Conservation (phyloP, 1,140 invertebrate species). For the Phymastichus coffea region DNA sequence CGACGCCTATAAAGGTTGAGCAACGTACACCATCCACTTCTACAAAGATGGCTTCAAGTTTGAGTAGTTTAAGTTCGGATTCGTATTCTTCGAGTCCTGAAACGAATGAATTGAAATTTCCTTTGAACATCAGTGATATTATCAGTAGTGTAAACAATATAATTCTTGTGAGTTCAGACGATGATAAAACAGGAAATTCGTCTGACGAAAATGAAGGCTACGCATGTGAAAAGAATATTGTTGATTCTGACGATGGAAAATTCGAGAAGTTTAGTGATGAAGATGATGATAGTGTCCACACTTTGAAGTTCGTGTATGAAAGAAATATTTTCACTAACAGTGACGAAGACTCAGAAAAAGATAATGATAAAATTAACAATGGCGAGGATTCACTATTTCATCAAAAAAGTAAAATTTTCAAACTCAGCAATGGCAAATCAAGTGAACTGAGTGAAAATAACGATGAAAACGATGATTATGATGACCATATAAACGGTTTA, state of each 20-base stretch:
- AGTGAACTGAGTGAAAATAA: no score
- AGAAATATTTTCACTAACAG: background rate
- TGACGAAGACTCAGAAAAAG: no score
- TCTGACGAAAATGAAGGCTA: background rate
- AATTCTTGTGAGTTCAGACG: no score
- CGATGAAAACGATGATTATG: no score
- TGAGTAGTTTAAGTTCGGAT: background rate
- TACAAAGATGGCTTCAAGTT: background rate
- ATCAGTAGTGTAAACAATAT: background rate
- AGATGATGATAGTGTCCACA: background rate
- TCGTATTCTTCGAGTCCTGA: conserved; percentile 6
- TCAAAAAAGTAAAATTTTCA: no score
- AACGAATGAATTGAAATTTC: background rate
- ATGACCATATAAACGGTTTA: no score
- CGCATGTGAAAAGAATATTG: background rate
- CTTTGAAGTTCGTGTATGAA: background rate
- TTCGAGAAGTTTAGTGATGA: background rate
- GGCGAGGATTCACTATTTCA: no score
- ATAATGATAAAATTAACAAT: no score
- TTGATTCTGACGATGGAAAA: background rate
- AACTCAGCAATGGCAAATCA: no score
- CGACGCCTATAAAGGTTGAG: background rate
- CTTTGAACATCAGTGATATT: background rate
- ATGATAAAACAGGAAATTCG: no score
- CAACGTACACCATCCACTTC: background rate